phyloP scores from a whole-genome alignment of 2,888 invertebrate species.

The Drosophila kanekoi region DNA sequence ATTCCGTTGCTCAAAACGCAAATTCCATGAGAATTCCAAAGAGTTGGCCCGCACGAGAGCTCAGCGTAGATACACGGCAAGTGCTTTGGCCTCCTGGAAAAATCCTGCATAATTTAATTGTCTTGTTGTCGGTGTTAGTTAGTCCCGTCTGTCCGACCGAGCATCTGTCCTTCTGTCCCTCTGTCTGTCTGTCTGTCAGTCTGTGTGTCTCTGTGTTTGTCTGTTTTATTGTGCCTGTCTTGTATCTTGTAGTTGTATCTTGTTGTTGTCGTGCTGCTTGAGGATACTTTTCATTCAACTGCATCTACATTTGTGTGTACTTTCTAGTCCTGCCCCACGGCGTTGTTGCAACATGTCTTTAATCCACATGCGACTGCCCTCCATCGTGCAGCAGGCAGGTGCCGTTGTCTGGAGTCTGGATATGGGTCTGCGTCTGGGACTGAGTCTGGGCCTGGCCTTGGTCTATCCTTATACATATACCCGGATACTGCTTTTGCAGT shows the following conservation, averaged over 20 bases:
- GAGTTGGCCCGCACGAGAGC: not conserved
- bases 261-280: slow-evolving; percentile 23
- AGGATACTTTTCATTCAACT: slow-evolving; percentile 35
- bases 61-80: slow-evolving; percentile 22
- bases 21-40: slow-evolving; percentile 19
- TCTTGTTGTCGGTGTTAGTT: slow-evolving; percentile 62
- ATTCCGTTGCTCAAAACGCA: slow-evolving; percentile 39
- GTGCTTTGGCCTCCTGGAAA: slow-evolving; percentile 34
- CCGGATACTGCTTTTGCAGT: slow-evolving; percentile 25
- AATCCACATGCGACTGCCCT: slow-evolving; percentile 48
- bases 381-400: slow-evolving; percentile 39
- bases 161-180: slow-evolving; percentile 2
- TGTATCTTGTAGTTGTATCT: slow-evolving; percentile 21
- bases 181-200: slow-evolving; percentile 18
- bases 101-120: slow-evolving; percentile 76
- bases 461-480: slow-evolving; percentile 1
- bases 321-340: slow-evolving; percentile 41
- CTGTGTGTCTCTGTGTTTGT: slow-evolving; percentile 1
- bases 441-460: slow-evolving; percentile 12
- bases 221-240: slow-evolving; percentile 2
- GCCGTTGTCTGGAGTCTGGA: slow-evolving; percentile 16
- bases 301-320: slow-evolving; percentile 22
- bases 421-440: slow-evolving; percentile 1
- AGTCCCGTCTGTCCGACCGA: slow-evolving; percentile 22
- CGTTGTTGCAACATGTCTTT: slow-evolving; percentile 53